phyloP scores from a whole-genome alignment of 2,113 vertebrate genomes.

The Gymnobelideus leadbeateri region DNA sequence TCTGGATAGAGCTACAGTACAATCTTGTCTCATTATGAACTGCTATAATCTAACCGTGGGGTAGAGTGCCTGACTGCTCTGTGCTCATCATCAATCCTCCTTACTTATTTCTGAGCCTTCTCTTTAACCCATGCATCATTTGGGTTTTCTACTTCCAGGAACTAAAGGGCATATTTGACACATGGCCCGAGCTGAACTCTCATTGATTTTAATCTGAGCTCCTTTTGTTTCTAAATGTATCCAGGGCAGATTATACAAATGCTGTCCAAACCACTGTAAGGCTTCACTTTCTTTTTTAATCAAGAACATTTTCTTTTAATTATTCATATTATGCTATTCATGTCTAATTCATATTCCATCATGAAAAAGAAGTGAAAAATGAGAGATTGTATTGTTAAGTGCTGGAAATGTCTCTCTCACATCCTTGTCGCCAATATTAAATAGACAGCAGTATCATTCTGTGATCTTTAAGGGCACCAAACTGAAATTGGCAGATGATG shows the following conservation, averaged over 20 bases:
- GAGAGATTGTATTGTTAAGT: background rate
- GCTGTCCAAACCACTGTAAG: constrained; percentile 37
- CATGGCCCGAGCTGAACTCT: constrained; percentile 29
- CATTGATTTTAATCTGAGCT: constrained; percentile 27
- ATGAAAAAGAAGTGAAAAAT: constrained; percentile 42
- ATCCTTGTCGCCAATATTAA: background rate
- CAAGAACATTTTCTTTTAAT: constrained; percentile 42
- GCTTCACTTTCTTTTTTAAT: constrained; percentile 27
- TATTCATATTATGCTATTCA: constrained; percentile 26
- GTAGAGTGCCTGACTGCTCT: constrained; percentile 11
- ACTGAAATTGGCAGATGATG: background rate
- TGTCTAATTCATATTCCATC: constrained; percentile 32
- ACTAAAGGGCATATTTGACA: constrained; percentile 1
- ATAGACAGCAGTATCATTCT: background rate
- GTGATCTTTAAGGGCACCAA: background rate
- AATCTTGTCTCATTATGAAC: constrained; percentile 53
- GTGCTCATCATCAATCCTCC: constrained; percentile 11
- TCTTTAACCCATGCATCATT: background rate
- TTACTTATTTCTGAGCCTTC: constrained; percentile 34
- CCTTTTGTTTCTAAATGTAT: constrained; percentile 42
- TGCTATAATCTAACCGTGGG: constrained; percentile 23
- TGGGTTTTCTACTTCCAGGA: constrained; percentile 22
- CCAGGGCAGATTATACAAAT: background rate
- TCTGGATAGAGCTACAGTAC: constrained; percentile 31
- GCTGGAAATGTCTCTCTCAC: background rate